phyloP scores from a whole-genome alignment of 2,113 vertebrate genomes.

The Fregata magnificens region DNA sequence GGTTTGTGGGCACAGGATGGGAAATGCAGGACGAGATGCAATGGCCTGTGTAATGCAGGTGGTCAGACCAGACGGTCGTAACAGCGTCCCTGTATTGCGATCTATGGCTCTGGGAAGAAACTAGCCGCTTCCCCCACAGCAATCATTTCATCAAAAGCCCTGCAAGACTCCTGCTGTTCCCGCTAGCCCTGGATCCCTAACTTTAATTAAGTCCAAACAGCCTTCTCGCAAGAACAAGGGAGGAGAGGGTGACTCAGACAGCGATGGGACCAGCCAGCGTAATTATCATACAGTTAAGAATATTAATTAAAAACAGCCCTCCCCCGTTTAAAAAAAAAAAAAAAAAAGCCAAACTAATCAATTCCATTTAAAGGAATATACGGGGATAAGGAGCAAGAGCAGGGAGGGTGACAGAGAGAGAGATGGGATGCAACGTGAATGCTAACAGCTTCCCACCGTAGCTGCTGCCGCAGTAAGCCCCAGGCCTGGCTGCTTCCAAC shows the following conservation, averaged over 20 bases:
- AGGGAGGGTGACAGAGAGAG: background rate
- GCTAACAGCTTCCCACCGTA: conserved; percentile 18
- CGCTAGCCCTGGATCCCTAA: conserved; percentile 24
- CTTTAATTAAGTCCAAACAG: conserved; percentile 60
- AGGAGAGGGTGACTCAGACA: conserved; percentile 39
- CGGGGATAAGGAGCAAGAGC: background rate
- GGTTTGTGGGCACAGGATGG: fast-evolving
- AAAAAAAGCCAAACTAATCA: background rate
- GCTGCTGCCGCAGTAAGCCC: conserved; percentile 22
- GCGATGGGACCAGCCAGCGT: background rate
- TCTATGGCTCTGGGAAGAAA: background rate
- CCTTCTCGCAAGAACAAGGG: background rate
- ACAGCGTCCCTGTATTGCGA: background rate
- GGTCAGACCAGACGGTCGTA: background rate
- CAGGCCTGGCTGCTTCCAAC: conserved; percentile 28
- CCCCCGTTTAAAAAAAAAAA: background rate
- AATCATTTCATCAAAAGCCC: conserved; percentile 33
- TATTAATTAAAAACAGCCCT: conserved; percentile 54
- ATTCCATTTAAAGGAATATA: conserved; percentile 40
- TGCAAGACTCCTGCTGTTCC: conserved; percentile 31
- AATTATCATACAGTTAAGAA: conserved; percentile 50
- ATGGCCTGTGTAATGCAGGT: background rate
- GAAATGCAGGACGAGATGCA: background rate
- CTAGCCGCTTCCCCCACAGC: background rate
- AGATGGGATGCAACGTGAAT: background rate